Conservation (phyloP, 2,113 vertebrate genomes). For the Sinocyclocheilus maitianheensis region DNA sequence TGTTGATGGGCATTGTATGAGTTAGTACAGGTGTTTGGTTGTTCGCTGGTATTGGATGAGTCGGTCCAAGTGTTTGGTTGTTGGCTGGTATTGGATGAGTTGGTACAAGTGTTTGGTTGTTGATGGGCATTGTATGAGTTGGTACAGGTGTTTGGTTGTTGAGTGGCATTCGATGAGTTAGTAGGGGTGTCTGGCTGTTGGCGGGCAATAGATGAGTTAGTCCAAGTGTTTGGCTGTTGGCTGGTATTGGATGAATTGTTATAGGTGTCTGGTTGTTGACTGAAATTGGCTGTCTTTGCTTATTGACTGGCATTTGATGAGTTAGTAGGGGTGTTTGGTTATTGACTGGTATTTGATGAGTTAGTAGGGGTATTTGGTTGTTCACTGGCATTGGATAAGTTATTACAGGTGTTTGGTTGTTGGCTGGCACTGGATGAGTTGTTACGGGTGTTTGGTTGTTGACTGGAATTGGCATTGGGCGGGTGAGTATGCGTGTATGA, state of each 20-base stretch:
- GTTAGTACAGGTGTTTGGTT: not conserved
- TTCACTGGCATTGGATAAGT: not conserved
- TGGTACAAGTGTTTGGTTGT: not conserved
- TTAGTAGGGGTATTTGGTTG: not conserved
- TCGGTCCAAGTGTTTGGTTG: not conserved
- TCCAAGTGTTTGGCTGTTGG: not conserved
- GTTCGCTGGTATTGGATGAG: not conserved
- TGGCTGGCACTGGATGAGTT: not conserved
- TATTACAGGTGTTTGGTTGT: not conserved
- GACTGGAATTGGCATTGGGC: not conserved
- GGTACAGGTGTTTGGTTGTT: not conserved
- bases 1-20: not conserved
- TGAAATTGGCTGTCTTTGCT: no score
- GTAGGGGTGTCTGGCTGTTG: not conserved
- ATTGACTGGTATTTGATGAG: not conserved
- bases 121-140: not conserved
- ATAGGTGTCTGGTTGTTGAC: not conserved
- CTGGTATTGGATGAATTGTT: not conserved
- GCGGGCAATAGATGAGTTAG: not conserved
- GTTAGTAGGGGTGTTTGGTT: not conserved
- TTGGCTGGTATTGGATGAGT: not conserved
- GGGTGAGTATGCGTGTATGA: not conserved
- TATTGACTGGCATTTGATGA: not conserved
- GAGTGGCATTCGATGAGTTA: not conserved
- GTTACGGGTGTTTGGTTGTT: not conserved